phyloP scores from a whole-genome alignment of 2,797 vertebrate species.

The Discoglossus pictus region DNA sequence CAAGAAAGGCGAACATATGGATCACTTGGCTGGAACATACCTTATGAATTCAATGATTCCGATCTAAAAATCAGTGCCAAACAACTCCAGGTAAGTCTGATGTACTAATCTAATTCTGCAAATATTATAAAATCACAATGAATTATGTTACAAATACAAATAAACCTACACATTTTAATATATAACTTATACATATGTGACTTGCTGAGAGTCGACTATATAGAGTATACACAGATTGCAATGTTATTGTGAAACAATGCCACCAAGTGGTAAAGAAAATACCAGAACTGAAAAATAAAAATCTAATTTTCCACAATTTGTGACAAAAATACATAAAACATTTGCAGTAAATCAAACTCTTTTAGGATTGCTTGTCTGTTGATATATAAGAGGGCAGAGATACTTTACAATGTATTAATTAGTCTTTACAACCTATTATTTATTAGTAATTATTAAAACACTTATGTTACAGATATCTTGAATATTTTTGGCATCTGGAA shows the following conservation, averaged over 20 bases:
- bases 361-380: too few species aligned
- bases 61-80: conserved; percentile 52
- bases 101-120: not conserved
- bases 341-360: too few species aligned
- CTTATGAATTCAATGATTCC: conserved; percentile 54
- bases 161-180: not conserved
- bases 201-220: not conserved
- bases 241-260: conserved; percentile 19
- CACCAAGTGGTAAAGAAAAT: conserved; percentile 26
- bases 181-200: not conserved
- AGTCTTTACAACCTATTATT: too few species aligned
- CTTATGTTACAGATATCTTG: too few species aligned
- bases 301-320: too few species aligned
- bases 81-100: conserved; percentile 49
- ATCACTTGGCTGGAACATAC: conserved; percentile 52
- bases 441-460: too few species aligned
- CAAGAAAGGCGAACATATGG: conserved; percentile 52
- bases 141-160: not conserved
- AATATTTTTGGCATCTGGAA: too few species aligned
- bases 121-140: not conserved
- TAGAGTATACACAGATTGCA: not conserved
- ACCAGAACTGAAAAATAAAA: not conserved
- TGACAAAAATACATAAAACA: too few species aligned
- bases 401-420: too few species aligned
- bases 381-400: too few species aligned